Base-by-base conservation (phyloP, 2,113 vertebrate species). In the Lepisosteus osseus region DNA sequence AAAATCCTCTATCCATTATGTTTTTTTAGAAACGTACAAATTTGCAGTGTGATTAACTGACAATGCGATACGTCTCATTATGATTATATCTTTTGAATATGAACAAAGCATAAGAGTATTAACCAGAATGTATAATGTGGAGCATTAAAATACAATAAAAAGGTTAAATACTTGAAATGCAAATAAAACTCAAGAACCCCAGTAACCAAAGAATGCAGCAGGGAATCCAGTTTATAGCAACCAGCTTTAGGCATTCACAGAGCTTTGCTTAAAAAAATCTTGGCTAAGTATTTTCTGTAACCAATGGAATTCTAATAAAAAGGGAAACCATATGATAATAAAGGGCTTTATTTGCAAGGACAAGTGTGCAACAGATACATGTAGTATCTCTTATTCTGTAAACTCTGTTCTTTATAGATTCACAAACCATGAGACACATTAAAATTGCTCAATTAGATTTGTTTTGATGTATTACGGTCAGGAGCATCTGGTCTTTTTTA, bases 241-340 rank as follows among this genome's bases (percentile, higher is more conserved):
- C 42, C 54, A 67, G 59, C 66, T 76, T 62, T 42, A 51, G 65
- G 66, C 42, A 44, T 59, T 43, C 15, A 45, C 8, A 54, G 9
- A 41, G 44, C n/a, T 17, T 6, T 62, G 12, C 42, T 13, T 42
- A 6, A 29, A 71, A 54, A 54, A n/a, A 55, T n/a, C 3, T 41
- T 67, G 69, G n/a, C 7, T 43, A 65, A 67, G 51, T 12, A 59
- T 65, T 76, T 72, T 56, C 11, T 55, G 65, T 71, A 64, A 17
- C 61, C 61, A 57, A 11, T 56, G 54, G 66, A 72, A 72, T 68
- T 71, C 61, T 69, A 65, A 68, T 69, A 57, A 76, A 76, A 41
- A 3, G 13, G 55, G 9, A 63, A 72, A 54, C 47, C 43, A n/a
- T 12, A 41, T 68, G 70, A 68, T 44, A 13, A 57, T 64, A 15